phyloP scores from a whole-genome alignment of 2,888 invertebrate genomes.

The Acanthosepion lycidas region DNA sequence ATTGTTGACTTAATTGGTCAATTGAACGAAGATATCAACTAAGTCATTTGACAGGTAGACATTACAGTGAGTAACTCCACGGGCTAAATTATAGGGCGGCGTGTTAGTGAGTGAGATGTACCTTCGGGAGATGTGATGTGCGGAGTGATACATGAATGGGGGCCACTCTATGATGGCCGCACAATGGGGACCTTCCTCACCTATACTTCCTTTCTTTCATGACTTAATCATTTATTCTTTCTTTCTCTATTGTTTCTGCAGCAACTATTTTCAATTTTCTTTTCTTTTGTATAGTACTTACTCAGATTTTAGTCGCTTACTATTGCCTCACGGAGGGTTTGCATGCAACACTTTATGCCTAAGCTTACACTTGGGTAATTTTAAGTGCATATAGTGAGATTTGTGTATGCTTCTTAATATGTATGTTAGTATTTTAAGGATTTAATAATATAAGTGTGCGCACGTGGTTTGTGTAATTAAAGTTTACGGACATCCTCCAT shows the following conservation, averaged over 20 bases:
- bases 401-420: too few relatives aligned
- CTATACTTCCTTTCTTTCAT: not conserved
- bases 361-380: too few relatives aligned
- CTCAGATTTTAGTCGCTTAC: not conserved
- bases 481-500: too few relatives aligned
- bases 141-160: not conserved
- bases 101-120: slow-evolving; percentile 18
- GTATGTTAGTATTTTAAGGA: too few relatives aligned
- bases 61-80: not conserved
- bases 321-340: not conserved
- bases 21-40: not conserved
- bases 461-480: too few relatives aligned
- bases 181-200: not conserved
- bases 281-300: not conserved
- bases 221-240: not conserved
- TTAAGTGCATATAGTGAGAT: too few relatives aligned
- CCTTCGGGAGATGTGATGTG: not conserved
- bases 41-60: slow-evolving; percentile 33
- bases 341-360: not conserved
- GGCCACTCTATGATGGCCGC: not conserved
- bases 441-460: too few relatives aligned
- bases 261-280: too few relatives aligned
- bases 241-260: not conserved
- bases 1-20: slow-evolving; percentile 22
- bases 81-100: slow-evolving; percentile 33